These are phyloP conservation scores for Drosophila formosana DNA, from an alignment of 2,888 invertebrate species.

Conservation along the genomic window DNA sequence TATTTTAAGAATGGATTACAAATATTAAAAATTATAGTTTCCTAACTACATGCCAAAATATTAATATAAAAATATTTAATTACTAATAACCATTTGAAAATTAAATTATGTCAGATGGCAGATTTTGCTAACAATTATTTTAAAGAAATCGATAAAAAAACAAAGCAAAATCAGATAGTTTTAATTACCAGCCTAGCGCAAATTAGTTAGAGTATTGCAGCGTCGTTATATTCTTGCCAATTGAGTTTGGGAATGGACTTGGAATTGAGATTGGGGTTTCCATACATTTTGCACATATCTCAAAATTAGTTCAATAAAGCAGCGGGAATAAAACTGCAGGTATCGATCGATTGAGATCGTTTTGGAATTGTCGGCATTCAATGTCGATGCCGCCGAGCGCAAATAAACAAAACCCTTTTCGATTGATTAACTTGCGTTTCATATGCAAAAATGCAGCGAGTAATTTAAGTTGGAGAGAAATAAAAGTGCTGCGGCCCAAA, in stretches of 20 bases:
- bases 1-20: too few species aligned
- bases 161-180: too few species aligned
- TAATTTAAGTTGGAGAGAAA: slow-evolving; percentile 48
- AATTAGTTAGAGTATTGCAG: background rate
- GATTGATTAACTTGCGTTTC: slow-evolving; percentile 59
- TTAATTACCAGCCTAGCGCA: too few species aligned
- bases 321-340: slow-evolving; percentile 15
- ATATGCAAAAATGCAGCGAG: slow-evolving; percentile 63
- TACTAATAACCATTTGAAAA: too few species aligned
- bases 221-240: background rate
- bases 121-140: too few species aligned
- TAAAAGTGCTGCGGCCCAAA: slow-evolving; percentile 21
- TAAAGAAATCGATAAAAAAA: too few species aligned
- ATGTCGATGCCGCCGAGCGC: background rate
- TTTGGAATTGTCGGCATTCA: slow-evolving; percentile 71
- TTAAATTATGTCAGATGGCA: too few species aligned
- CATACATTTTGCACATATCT: slow-evolving; percentile 67
- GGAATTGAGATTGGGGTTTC: slow-evolving; percentile 7
- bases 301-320: slow-evolving; percentile 73
- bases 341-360: slow-evolving; percentile 59
- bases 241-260: background rate
- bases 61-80: too few species aligned
- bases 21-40: too few species aligned
- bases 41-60: too few species aligned
- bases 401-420: slow-evolving; percentile 9